These are phyloP conservation scores for Heliconius aoede DNA, from an alignment of 2,888 invertebrate genomes.

Conservation along the genomic window DNA sequence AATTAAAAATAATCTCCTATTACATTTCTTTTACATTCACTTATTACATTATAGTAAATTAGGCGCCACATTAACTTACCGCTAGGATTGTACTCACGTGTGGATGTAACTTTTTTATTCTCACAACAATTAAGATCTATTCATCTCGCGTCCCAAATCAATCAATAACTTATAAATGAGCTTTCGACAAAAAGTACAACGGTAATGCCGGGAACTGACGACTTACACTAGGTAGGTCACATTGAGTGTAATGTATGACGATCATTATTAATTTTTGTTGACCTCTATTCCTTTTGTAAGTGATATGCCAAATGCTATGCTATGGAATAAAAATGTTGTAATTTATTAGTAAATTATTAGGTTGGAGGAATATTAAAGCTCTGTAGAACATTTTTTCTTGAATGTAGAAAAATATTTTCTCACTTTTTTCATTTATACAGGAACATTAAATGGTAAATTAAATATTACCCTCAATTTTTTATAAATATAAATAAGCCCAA, in stretches of 20 bases:
- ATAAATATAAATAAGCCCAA: too few species aligned
- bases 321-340: neutral
- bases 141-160: constrained; percentile 47
- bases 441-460: too few species aligned
- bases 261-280: neutral
- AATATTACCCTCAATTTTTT: too few species aligned
- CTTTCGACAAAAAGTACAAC: constrained; percentile 42
- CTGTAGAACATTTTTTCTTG: too few species aligned
- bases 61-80: constrained; percentile 24
- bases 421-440: too few species aligned
- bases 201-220: constrained; percentile 37
- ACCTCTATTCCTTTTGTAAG: constrained; percentile 3
- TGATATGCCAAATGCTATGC: neutral
- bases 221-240: constrained; percentile 33
- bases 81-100: constrained; percentile 31
- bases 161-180: constrained; percentile 42
- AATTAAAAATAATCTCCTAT: neutral
- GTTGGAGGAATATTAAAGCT: too few species aligned
- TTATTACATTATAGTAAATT: neutral
- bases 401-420: too few species aligned
- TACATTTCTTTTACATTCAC: neutral
- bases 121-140: constrained; percentile 42
- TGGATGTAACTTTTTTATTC: constrained; percentile 8
- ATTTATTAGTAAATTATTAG: neutral
- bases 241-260: constrained; percentile 17